Base-by-base conservation (phyloP, 1,140 invertebrate species). In the Drosophila nigrodunni region DNA sequence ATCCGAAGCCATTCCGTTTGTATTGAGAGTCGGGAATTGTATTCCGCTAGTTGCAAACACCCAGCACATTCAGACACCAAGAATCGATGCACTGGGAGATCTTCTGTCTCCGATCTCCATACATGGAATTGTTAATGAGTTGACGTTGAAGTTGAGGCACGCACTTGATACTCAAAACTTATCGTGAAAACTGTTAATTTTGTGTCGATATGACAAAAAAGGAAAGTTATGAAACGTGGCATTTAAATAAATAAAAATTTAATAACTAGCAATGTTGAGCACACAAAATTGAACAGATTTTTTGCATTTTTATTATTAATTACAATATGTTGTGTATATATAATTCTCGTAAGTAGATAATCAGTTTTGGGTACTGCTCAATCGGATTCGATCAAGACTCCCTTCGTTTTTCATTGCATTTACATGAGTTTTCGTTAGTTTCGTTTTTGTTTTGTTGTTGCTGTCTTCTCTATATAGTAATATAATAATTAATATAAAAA, bases 1-100 rank as follows among this genome's bases (percentile, higher is more conserved):
- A 92, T 72, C 71, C 91, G 11, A 92, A 90, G 66, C 92, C 92
- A 9, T 92, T 92, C 80, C 88, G 91, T 65, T 78, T 92, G 44
- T 92, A 91, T 65, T 92, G 78, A 89, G 37, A 41, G 30, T 52
- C 58, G 15, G 9, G 1, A 3, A 30, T 62, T 1, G 37, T 52
- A 37, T 46, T 25, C 39, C n/a, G 41, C 15, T 49, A 46, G 64
- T 57, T 35, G 52, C 62, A 37, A 30, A 37, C 55, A 57, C 34
- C 46, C 30, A 37, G 52, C 80, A 74, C 69, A 39, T 66, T 59
- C 25, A 30, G 21, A 80, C 59, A 67, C 44, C 77, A 78, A 73
- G 13, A 71, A 54, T 54, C 61, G 71, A 65, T 61, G 74, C 83
- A 79, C 82, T 70, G 55, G 60, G 55, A 57, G 80, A 74, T 88